Base-by-base conservation (phyloP, 2,797 vertebrate species). In the Centroberyx gerrardi region DNA sequence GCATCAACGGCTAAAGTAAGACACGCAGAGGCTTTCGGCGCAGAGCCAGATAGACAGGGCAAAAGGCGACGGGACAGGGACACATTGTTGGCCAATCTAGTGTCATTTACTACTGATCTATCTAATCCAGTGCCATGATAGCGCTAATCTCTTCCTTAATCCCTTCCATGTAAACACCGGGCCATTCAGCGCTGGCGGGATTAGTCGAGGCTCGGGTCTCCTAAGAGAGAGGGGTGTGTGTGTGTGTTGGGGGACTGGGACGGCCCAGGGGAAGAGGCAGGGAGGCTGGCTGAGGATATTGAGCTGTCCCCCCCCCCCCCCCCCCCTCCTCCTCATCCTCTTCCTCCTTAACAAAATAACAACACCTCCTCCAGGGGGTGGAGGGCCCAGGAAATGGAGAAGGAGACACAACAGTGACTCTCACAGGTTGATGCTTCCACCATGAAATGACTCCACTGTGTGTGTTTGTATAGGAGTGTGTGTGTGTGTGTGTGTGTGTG, bases 61-160 rank as follows among this genome's bases (percentile, higher is more conserved):
- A 68, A 76, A 15, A 61, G 56, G 33, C 7, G 22, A 44, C 38
- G 46, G 40, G 42, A 38, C 31, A 22, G 40, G 54, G 76, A 64
- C 52, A 13, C 78, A 68, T 88, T 87, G 87, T 89, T 62, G 58
- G 13, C 33, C 75, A 54, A 84, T 86, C 38, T 28, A 79, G 87
- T 83, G 77, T 89, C 79, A 88, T 93, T 82, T 90, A 92, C 76
- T 92, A 80, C 73, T 85, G 76, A 90, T 91, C 62, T 0, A 89
- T 94, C 94, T 95, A 96, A 97, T 95, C 95, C 87, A 91, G 95
- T 93, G 90, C 94, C 90, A 82, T 93, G 92, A 96, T 94, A 90
- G 90, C 90, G 89, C 93, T 98, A 97, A 98, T 97, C 97, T 95
- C 92, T 87, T 91, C 60, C 90, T 94, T 94, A 96, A 97, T 96